Percentiles rank a stretch among this genome's conserved stretches.
phyloP scores from a whole-genome alignment of 2,888 invertebrate genomes.

The Lithophane socia region DNA sequence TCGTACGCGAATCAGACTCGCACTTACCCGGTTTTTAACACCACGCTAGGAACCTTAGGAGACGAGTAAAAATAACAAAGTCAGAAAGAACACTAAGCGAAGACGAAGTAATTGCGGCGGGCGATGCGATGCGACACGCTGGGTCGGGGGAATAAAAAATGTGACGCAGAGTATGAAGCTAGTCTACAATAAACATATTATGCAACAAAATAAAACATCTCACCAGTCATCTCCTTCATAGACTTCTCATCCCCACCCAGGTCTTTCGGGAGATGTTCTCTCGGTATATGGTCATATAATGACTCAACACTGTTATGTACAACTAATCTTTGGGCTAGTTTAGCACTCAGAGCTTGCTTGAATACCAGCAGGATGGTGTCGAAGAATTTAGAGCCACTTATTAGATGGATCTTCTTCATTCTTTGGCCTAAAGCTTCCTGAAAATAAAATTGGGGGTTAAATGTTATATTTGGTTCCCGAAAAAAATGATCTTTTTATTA shows the following conservation, averaged over 20 bases:
- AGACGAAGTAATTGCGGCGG: too few species aligned
- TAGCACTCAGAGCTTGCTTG: conserved; percentile 69
- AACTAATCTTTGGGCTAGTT: conserved; percentile 66
- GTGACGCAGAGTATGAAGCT: too few species aligned
- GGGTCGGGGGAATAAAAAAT: too few species aligned
- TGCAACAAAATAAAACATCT: background rate
- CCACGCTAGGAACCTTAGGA: too few species aligned
- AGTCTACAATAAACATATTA: too few species aligned
- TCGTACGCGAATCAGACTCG: too few species aligned
- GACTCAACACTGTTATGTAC: conserved; percentile 67
- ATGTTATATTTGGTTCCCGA: background rate
- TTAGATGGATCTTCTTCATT: conserved; percentile 66
- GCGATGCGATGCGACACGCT: too few species aligned
- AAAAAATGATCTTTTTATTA: too few species aligned
- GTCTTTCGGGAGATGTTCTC: conserved; percentile 69
- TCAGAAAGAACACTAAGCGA: too few species aligned
- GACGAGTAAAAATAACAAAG: too few species aligned
- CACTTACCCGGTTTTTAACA: too few species aligned
- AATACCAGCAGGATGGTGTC: conserved; percentile 62
- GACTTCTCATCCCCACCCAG: conserved; percentile 68
- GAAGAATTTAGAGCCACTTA: conserved; percentile 70
- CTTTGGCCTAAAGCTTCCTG: conserved; percentile 71
- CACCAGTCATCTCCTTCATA: conserved; percentile 68
- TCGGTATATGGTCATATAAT: conserved; percentile 64
- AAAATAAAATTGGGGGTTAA: conserved; percentile 9